Conservation (phyloP, 2,113 vertebrate species). For the Emydocephalus ijimae region DNA sequence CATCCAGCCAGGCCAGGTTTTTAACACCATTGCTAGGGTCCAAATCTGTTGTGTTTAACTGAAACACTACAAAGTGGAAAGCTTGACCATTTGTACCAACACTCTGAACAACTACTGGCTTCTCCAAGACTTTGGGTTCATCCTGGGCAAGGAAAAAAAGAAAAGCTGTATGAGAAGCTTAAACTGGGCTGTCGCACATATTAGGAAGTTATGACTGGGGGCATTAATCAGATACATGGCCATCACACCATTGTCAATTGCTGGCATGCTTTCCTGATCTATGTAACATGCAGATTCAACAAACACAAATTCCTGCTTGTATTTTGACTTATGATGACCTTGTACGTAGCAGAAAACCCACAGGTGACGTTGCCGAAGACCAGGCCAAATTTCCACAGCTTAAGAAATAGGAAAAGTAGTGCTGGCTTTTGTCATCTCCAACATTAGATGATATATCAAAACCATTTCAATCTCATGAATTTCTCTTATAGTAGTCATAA, state of each 20-base stretch:
- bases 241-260: not conserved
- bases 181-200: not conserved
- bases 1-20: constrained; percentile 84
- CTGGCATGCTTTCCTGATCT: not conserved
- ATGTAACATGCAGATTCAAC: not conserved
- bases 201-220: not conserved
- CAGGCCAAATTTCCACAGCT: not conserved
- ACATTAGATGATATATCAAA: not conserved
- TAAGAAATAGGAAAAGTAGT: not conserved
- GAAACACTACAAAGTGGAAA: constrained; percentile 86
- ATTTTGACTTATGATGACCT: not conserved
- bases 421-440: not conserved
- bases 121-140: constrained; percentile 72
- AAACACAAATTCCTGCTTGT: not conserved
- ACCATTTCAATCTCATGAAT: not conserved
- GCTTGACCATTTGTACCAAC: constrained; percentile 79
- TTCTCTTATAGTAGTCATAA: not conserved
- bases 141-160: constrained; percentile 54
- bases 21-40: constrained; percentile 74
- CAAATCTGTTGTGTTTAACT: constrained; percentile 87
- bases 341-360: not conserved
- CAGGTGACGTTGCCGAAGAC: not conserved
- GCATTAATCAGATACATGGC: not conserved
- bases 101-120: constrained; percentile 81
- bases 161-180: not conserved